Evolutionary conservation across 2,888 invertebrate species (phyloP).

Genomic region (Orchesellides sinensis): DNA sequence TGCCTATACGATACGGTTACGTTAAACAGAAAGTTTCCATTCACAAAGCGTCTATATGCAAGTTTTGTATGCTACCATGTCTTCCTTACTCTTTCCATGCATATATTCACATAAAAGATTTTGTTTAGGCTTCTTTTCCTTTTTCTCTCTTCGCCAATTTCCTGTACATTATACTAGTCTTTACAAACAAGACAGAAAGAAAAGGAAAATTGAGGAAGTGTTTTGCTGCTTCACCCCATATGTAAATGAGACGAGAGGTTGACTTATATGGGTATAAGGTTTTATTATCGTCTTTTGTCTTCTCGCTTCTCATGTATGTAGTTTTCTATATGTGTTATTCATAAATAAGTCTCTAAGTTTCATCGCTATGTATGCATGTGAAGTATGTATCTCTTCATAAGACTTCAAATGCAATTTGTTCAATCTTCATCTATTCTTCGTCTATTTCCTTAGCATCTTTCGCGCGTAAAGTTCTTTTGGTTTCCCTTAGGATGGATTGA

Average conservation of each 20-base stretch:
- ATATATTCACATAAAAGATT: constrained; percentile 6
- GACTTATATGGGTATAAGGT: constrained; percentile 47
- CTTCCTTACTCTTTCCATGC: neutral
- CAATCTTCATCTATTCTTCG: constrained; percentile 51
- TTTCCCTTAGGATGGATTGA: constrained; percentile 60
- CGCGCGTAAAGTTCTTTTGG: constrained; percentile 29
- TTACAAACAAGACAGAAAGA: neutral
- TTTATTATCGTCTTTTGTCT: constrained; percentile 40
- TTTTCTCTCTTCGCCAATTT: constrained; percentile 55
- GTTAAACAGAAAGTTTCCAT: no score
- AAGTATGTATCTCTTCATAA: neutral
- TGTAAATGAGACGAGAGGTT: constrained; percentile 36
- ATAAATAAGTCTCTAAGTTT: constrained; percentile 1
- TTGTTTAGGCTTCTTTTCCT: neutral
- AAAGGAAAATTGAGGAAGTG: constrained; percentile 37
- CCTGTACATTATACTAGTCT: constrained; percentile 41
- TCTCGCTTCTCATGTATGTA: constrained; percentile 5
- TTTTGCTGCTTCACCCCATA: constrained; percentile 42
- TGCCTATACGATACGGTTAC: no score
- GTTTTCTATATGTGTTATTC: neutral
- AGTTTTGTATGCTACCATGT: constrained; percentile 13
- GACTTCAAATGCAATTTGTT: constrained; percentile 62
- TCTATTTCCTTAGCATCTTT: constrained; percentile 10
- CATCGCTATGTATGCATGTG: neutral
- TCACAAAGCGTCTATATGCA: no score